Base-by-base conservation (phyloP, 1,140 invertebrate genomes). In the Pseudachorutes palmiensis region DNA sequence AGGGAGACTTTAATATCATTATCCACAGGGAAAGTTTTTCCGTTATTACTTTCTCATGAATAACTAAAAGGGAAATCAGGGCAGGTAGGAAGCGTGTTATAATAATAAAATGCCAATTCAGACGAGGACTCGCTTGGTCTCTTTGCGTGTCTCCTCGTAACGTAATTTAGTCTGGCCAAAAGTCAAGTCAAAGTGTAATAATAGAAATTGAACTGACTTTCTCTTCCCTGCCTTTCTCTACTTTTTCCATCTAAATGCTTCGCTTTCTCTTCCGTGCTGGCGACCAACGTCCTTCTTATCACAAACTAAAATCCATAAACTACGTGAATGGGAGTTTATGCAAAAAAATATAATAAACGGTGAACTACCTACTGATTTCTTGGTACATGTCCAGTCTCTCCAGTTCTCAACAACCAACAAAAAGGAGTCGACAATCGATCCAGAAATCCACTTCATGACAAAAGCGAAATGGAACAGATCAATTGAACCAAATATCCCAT, bases 151-250 rank as follows among this genome's bases (percentile, higher is more conserved):
- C 51, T 14, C 36, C 19, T 45, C 24, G 51, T 55, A 55, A 26
- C 51, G 24, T 55, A 55, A 55, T 55, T 55, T 55, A 55, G 9
- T 55, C 24, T 16, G 51, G 51, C 51, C 51, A 55, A 55, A 55
- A 55, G 51, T 55, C 51, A 55, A 55, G 51, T 55, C 14, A 26
- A 24, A 26, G 51, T 55, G 51, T 55, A 55, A 55, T 55, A 55
- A 55, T 55, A 55, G 51, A 55, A 55, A 55, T 55, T 55, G 51
- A 55, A 55, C 9, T 26, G 51, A 55, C 51, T 55, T 55, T 55
- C 51, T 55, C 51, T 22, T 55, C 24, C 14, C 51, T 55, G 36
- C 36, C 36, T 19, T 26, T 55, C 36, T 19, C 36, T 41, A 5
- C 36, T 41, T 19, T 41, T 41, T 41, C 36, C 5, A 9, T n/a